Base-by-base conservation (phyloP, 1,140 invertebrate genomes). In the Drosophila dunni region DNA sequence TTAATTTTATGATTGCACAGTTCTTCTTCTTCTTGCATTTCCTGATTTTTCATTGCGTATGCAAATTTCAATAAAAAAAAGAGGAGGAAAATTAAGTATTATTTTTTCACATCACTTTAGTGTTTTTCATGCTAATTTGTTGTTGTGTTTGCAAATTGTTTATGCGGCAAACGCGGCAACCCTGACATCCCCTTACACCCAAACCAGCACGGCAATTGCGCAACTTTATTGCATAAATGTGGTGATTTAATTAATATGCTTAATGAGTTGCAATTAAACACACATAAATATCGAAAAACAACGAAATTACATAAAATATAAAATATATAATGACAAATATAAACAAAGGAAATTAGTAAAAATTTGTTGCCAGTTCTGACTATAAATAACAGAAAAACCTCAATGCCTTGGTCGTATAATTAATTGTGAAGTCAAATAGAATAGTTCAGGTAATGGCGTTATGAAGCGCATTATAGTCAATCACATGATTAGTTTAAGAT, bases 171-270 rank as follows among this genome's bases (percentile, higher is more conserved):
- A 70, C 60, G 57, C 46, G 15, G 17, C 44, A 46, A 20, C 44
- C 44, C 40, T 42, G n/a, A n/a, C 40, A 13, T 29, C 40, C 4
- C 40, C 6, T 42, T 13, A 45, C 20, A 11, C 56, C 15, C 24
- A 45, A 48, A 10, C 36, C 15, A 1, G 4, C 5, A 7, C 24
- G 6, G 40, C 56, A 9, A 15, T n/a, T 46, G 45, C 65, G 51
- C 46, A 80, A 68, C 38, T 73, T 84, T 84, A 84, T 84, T 84
- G 73, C 77, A 84, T 84, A 84, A 84, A 84, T 84, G 81, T 84
- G 81, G 81, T 79, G 65, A 84, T 84, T 84, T 84, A 84, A 84
- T 84, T 84, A 84, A 84, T 84, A 84, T 84, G 81, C 81, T 80
- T 84, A 84, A 84, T 84, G 81, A 84, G 81, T 78, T 84, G 77